phyloP scores from a whole-genome alignment of 2,113 vertebrate genomes.

The Raphicerus campestris region DNA sequence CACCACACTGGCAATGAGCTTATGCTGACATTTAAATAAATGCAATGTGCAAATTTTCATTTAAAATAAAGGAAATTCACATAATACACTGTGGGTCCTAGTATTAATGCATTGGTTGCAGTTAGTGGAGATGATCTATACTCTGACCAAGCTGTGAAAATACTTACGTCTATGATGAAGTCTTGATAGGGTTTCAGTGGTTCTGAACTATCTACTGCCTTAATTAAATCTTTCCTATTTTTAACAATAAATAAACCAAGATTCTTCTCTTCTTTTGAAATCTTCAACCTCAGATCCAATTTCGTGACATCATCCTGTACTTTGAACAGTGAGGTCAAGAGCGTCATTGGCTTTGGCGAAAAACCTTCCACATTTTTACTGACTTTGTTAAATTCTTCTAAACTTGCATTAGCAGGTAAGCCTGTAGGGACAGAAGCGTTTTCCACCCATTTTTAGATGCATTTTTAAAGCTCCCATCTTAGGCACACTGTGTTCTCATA shows the following conservation, averaged over 20 bases:
- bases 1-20: not conserved
- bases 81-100: not conserved
- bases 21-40: not conserved
- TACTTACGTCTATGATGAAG: slow-evolving; percentile 92
- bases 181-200: slow-evolving; percentile 89
- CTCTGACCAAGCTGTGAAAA: not conserved
- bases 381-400: slow-evolving; percentile 89
- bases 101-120: not conserved
- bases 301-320: slow-evolving; percentile 87
- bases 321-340: slow-evolving; percentile 85
- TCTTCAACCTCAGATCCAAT: slow-evolving; percentile 92
- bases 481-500: not conserved
- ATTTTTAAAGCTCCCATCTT: not conserved
- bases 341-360: slow-evolving; percentile 86
- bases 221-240: slow-evolving; percentile 86
- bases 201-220: slow-evolving; percentile 77
- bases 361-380: slow-evolving; percentile 78
- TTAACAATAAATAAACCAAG: slow-evolving; percentile 91
- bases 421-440: slow-evolving; percentile 77
- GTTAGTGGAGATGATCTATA: not conserved
- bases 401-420: slow-evolving; percentile 85
- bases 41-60: not conserved
- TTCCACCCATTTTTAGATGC: not conserved
- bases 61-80: not conserved
- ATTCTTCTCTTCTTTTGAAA: slow-evolving; percentile 93